Evolutionary conservation across 1,140 invertebrate genomes (phyloP), one percentile per base, ranked within the genome.

Genomic region (Camponotus vicinus): DNA sequence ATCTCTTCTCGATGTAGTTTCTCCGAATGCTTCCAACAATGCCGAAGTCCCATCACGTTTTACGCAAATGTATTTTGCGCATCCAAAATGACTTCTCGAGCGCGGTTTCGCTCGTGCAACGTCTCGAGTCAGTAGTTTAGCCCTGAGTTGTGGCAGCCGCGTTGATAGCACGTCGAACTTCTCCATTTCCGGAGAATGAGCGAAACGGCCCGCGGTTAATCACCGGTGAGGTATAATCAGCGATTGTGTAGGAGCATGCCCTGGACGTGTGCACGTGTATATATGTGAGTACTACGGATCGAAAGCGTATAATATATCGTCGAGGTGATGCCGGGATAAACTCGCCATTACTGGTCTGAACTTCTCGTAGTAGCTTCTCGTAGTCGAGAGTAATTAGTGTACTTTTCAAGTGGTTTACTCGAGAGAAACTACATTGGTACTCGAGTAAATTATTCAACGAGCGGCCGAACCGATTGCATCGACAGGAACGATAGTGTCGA

Each of bases 201-300:
- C 52, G 45, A 9, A 64, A 13, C 34, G 61, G 83, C 61, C 45
- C 61, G 61, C 67, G 85, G 57, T 89, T 90, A 90, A 90, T 90
- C 88, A 90, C 80, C 34, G 67, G 45, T 5, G 69, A 71, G 52
- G 63, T 85, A 66, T 90, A 89, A 90, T 90, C 88, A 64, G 37
- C 66, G 78, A 79, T 59, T 52, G 69, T 34, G 15, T 40, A 45
- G 34, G 59, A 40, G 67, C 15, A 4, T n/a, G 34, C 6, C 34
- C 21, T 11, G 9, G 8, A 2, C 34, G 2, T n/a, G 2, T 8
- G 8, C 1, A 11, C 11, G 11, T 21, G 21, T n/a, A 32, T 67
- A 15, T 21, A 11, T 37, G n/a, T 32, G 37, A 49, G 8, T 55
- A 18, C 13, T 55, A 7, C 77, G 55, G 55, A 75, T 83, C 79